These are phyloP conservation scores for Notocelia uddmanniana DNA, from an alignment of 2,888 invertebrate genomes.

Conservation along the genomic window DNA sequence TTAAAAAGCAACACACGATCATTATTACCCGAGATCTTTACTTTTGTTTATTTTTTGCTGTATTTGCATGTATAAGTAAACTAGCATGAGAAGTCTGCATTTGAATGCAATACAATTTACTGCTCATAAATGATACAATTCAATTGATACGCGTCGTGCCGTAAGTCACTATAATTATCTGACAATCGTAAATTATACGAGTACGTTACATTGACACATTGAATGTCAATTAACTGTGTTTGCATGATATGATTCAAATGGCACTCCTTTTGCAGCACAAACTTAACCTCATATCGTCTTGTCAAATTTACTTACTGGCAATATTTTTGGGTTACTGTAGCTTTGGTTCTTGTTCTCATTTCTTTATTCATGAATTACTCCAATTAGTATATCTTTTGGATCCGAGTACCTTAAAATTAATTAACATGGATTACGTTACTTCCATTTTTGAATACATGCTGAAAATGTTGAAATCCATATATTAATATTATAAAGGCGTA, in stretches of 20 bases:
- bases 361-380: not conserved
- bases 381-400: not conserved
- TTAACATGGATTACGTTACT: not conserved
- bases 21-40: not conserved
- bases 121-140: conserved; percentile 10
- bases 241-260: conserved; percentile 23
- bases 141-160: conserved; percentile 1
- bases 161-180: conserved; percentile 23
- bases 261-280: conserved; percentile 11
- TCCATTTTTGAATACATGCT: not conserved
- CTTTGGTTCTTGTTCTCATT: not conserved
- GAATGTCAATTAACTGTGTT: conserved; percentile 33
- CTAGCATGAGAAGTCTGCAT: not conserved
- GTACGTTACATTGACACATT: conserved; percentile 26
- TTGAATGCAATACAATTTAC: conserved; percentile 1
- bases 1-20: not conserved
- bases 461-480: not conserved
- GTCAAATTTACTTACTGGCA: not conserved
- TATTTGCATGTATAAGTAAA: not conserved
- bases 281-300: not conserved
- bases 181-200: conserved; percentile 25
- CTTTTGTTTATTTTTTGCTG: too few species aligned
- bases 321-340: not conserved
- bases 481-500: not conserved
- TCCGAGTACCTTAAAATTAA: not conserved